These are phyloP conservation scores for Microchirus variegatus DNA, from an alignment of 2,797 vertebrate species.

Conservation along the genomic window DNA sequence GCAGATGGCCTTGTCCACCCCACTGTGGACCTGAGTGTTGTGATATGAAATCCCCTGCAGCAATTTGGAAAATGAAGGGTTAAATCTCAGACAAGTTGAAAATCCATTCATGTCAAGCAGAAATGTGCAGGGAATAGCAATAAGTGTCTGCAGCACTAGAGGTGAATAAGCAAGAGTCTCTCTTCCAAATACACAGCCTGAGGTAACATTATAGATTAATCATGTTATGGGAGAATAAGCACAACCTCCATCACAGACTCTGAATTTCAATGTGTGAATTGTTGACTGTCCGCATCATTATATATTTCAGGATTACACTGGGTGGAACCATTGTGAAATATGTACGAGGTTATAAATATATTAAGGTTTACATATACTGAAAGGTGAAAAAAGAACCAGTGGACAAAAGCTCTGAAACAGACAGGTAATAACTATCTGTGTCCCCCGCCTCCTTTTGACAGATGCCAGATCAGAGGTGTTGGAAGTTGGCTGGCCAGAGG, in stretches of 20 bases:
- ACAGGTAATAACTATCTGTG: not conserved
- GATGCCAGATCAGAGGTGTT: conserved; percentile 21
- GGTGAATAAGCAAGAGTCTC: conserved; percentile 70
- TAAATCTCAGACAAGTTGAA: conserved; percentile 67
- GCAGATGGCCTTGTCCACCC: conserved; percentile 32
- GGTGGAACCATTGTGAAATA: conserved; percentile 33
- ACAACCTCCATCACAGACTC: conserved; percentile 58
- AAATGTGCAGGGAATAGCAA: conserved; percentile 74
- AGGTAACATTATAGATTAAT: conserved; percentile 81
- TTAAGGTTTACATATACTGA: not conserved
- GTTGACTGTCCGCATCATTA: conserved; percentile 58
- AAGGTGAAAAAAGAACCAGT: not conserved
- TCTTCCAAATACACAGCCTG: conserved; percentile 74
- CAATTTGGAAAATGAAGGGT: conserved; percentile 57
- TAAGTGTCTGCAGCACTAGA: conserved; percentile 59
- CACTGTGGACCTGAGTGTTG: conserved; percentile 33
- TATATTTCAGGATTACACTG: conserved; percentile 37
- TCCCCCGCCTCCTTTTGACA: conserved; percentile 21
- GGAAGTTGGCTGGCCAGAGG: conserved; percentile 19
- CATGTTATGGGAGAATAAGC: conserved; percentile 73
- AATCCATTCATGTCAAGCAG: conserved; percentile 75
- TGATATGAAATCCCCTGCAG: conserved; percentile 46
- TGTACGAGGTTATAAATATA: conserved; percentile 31
- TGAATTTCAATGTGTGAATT: conserved; percentile 70
- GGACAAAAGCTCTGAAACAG: conserved; percentile 9